A percentile compares a stretch with the other conserved stretches of the same genome.
Evolutionary conservation across 2,888 invertebrate species (phyloP).

Genomic region (Melanostoma scalare): DNA sequence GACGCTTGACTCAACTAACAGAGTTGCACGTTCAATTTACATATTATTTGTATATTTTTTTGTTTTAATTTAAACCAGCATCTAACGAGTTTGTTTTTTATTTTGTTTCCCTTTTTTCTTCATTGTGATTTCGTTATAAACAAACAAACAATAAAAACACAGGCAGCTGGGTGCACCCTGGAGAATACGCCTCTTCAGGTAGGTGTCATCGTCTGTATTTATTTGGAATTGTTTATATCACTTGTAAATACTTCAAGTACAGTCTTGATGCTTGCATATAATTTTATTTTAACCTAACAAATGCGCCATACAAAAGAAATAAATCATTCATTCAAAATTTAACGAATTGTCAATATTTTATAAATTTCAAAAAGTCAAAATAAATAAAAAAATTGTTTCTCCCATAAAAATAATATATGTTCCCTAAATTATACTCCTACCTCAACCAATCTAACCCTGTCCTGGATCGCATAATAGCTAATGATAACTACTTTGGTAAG

Average conservation of each 20-base stretch:
- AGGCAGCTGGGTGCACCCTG: constrained; percentile 98
- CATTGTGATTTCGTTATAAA: constrained; percentile 29
- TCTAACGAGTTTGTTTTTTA: constrained; percentile 67
- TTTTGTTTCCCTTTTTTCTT: constrained; percentile 32
- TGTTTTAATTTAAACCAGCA: constrained; percentile 68
- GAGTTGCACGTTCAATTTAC: constrained; percentile 62
- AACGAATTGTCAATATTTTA: constrained; percentile 39
- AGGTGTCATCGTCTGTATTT: constrained; percentile 81
- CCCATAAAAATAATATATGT: constrained; percentile 58
- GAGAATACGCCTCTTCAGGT: constrained; percentile 99
- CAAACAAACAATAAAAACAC: constrained; percentile 49
- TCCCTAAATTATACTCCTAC: constrained; percentile 74
- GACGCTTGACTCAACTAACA: constrained; percentile 58
- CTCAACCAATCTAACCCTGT: constrained; percentile 60
- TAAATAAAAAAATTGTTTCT: constrained; percentile 65
- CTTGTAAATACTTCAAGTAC: constrained; percentile 81
- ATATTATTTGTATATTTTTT: constrained; percentile 16
- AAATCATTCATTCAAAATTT: constrained; percentile 28
- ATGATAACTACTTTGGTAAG: constrained; percentile 99
- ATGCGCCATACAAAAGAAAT: constrained; percentile 38
- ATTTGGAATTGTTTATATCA: constrained; percentile 80
- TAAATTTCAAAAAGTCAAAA: constrained; percentile 47
- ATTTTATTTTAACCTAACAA: constrained; percentile 26
- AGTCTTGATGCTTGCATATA: constrained; percentile 66
- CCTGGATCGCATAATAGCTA: constrained; percentile 86